Evolutionary conservation across 2,797 vertebrate genomes (phyloP), one percentile per base, ranked within the genome.

Genomic region (Mastacembelus armatus): DNA sequence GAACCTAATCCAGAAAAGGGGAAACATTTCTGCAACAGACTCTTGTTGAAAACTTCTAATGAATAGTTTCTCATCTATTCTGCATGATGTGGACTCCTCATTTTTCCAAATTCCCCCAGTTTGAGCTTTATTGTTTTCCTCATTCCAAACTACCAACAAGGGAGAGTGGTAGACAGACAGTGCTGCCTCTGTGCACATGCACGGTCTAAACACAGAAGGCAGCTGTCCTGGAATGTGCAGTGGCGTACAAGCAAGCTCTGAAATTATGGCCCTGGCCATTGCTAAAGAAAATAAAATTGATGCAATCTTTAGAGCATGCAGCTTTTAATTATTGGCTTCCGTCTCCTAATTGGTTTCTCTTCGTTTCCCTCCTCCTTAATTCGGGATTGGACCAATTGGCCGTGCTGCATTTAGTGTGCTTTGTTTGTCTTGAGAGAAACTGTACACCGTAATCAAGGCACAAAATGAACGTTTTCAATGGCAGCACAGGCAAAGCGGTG

Each of bases 251-350:
- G 84, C 68, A 15, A 70, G 74, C 80, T 77, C 84, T 70, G 77
- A 92, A 93, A 91, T 91, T 88, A 91, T 82, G 86, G 88, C 73
- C 77, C 83, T 47, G 78, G 80, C 78, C 80, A 74, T 81, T 29
- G 76, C 87, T 83, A 88, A 88, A 92, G 87, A 92, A 93, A 93
- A 92, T 89, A 90, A 90, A 91, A 91, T 88, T 87, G 91, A 93
- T 93, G 89, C 88, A 92, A 92, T 92, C 89, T 90, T 91, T 88
- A 78, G 85, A 86, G 86, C 86, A 87, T 87, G 87, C 83, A 91
- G 89, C 90, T 94, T 93, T 93, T 93, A 93, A 94, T 94, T 93
- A 93, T 93, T 91, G 92, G 91, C 90, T 93, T 94, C 93, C 92
- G 85, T 89, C 88, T 91, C 84, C 90, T 92, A 92, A 93, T 92